These are phyloP conservation scores for Colistium nudipinnis DNA, from an alignment of 2,113 vertebrate genomes.

Conservation along the genomic window DNA sequence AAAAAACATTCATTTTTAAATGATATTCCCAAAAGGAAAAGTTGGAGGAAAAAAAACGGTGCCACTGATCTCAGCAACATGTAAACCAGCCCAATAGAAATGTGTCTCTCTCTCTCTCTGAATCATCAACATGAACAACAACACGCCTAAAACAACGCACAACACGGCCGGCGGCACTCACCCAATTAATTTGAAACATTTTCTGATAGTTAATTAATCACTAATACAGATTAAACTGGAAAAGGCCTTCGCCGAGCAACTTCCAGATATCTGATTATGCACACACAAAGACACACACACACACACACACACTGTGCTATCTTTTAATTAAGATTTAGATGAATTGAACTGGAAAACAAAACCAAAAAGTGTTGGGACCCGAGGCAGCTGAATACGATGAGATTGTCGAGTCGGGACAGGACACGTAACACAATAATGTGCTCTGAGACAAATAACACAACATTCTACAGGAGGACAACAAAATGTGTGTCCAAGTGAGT, in stretches of 20 bases:
- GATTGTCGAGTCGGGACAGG: slow-evolving; percentile 49
- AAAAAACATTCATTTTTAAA: no score
- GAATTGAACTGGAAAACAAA: neutral
- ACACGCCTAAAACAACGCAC: slow-evolving; percentile 3
- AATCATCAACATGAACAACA: slow-evolving; percentile 4
- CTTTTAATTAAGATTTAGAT: slow-evolving; percentile 37
- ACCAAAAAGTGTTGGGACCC: neutral
- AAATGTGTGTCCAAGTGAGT: slow-evolving; percentile 38
- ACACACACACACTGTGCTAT: slow-evolving; percentile 12
- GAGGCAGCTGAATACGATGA: slow-evolving; percentile 45
- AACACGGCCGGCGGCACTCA: slow-evolving; percentile 20
- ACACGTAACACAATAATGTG: slow-evolving; percentile 50
- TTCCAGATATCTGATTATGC: slow-evolving; percentile 16
- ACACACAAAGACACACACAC: neutral
- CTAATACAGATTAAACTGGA: slow-evolving; percentile 26
- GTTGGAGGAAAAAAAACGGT: neutral
- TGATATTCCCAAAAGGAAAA: no score
- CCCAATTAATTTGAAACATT: slow-evolving; percentile 48
- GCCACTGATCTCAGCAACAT: no score
- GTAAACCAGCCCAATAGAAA: neutral
- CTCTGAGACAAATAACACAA: slow-evolving; percentile 40
- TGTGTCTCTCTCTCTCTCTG: neutral
- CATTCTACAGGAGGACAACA: slow-evolving; percentile 6
- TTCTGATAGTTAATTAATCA: slow-evolving; percentile 54
- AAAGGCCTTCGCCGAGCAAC: slow-evolving; percentile 5